Conservation (phyloP, 2,797 vertebrate species). For the Arnoldichthys spilopterus region DNA sequence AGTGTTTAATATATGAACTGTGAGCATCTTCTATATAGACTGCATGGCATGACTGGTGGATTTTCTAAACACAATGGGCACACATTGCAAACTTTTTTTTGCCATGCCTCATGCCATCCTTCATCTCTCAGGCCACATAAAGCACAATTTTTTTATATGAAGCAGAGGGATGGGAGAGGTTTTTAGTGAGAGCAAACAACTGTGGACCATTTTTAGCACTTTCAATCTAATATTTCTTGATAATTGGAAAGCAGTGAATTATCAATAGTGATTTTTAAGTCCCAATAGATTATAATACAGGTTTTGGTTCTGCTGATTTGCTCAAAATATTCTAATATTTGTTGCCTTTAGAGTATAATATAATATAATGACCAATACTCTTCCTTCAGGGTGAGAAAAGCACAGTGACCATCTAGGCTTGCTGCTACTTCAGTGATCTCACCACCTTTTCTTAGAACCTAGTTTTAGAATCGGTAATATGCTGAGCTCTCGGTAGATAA, state of each 20-base stretch:
- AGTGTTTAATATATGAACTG: conserved; percentile 51
- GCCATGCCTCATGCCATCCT: background rate
- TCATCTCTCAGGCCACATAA: conserved; percentile 17
- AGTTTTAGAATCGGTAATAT: background rate
- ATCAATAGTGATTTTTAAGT: background rate
- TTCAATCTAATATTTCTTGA: background rate
- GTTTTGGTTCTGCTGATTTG: background rate
- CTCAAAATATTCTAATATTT: background rate
- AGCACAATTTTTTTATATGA: conserved; percentile 18
- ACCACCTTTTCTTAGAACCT: background rate
- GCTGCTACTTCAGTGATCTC: background rate
- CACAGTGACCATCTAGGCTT: background rate
- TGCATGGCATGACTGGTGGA: conserved; percentile 80
- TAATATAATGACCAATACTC: background rate
- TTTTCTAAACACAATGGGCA: conserved; percentile 63
- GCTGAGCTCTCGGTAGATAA: background rate
- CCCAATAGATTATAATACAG: background rate
- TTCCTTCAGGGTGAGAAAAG: background rate
- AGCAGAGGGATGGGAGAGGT: background rate
- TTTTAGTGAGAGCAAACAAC: background rate
- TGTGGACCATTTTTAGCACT: background rate
- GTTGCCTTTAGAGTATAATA: background rate
- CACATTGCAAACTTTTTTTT: conserved; percentile 49
- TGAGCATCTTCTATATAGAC: conserved; percentile 74
- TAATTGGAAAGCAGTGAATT: background rate